phyloP scores from a whole-genome alignment of 2,888 invertebrate species.

The Ctenicera cuprea region DNA sequence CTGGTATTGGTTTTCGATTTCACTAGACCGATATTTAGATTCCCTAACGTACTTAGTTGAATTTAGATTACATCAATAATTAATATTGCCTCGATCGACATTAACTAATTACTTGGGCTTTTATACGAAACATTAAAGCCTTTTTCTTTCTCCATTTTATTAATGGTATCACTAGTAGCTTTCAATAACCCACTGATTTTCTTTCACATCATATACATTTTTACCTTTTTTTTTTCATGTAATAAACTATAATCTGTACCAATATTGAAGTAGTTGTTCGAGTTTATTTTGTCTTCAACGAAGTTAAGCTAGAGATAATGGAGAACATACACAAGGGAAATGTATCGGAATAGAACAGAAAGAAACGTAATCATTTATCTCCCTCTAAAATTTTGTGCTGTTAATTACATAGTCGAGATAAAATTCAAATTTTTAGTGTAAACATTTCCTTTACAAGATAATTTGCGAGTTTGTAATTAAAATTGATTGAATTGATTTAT shows the following conservation, averaged over 20 bases:
- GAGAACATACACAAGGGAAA: constrained; percentile 36
- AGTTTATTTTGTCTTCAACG: constrained; percentile 24
- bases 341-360: constrained; percentile 36
- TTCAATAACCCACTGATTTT: neutral
- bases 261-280: neutral
- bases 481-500: constrained; percentile 8
- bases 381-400: too few relatives aligned
- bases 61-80: constrained; percentile 25
- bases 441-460: constrained; percentile 3
- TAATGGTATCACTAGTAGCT: constrained; percentile 1
- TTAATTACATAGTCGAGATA: neutral
- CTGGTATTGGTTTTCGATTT: constrained; percentile 25
- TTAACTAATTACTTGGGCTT: constrained; percentile 26
- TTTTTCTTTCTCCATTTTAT: neutral
- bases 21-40: constrained; percentile 5
- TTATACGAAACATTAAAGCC: constrained; percentile 10
- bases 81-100: constrained; percentile 18
- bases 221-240: neutral
- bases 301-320: constrained; percentile 32
- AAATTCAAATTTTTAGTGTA: neutral
- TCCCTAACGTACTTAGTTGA: constrained; percentile 16
- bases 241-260: neutral
- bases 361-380: constrained; percentile 32
- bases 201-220: neutral
- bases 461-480: constrained; percentile 20